Evolutionary conservation across 2,113 vertebrate genomes (phyloP), one percentile per base, ranked within the genome.

Genomic region (Hypomesus transpacificus): DNA sequence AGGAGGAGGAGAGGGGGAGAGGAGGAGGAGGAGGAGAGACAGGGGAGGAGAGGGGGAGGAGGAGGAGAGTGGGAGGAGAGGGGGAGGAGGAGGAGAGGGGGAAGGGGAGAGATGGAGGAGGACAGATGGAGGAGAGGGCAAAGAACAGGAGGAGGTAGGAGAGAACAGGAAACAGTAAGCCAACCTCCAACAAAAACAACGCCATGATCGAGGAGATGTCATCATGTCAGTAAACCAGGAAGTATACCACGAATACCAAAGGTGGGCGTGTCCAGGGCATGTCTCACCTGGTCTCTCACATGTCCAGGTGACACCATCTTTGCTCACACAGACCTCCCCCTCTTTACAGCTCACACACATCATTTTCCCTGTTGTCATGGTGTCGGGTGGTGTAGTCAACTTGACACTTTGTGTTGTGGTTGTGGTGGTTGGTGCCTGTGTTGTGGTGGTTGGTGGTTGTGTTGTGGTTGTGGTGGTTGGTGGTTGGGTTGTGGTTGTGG

Each of bases 291-390:
- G 18, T 28, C 26, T 34, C 62, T 76, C 65, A 63, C 77, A 75
- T 20, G 16, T 52, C 73, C 73, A 79, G 68, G 51, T 68, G 58
- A 75, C 34, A 52, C 69, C 71, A 73, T 79, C 59, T 7, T 34
- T 24, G 18, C 64, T 79, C 58, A 79, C 39, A 50, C 77, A 79
- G 73, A 52, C 57, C 7, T 70, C 60, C 3, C 73, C 69, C 0
- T 6, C 24, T n/a, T 16, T 46, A 46, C 77, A 79, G 39, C 69
- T 75, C 1, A 39, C 46, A 54, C 77, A 79, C 63, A 79, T 60
- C 4, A 14, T 24, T 60, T 22, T 11, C 14, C n/a, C 65, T 39
- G 22, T 79, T 71, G 51, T 57, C 65, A 75, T 79, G 51, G 54
- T 52, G 21, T 59, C 62, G 0, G 20, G 50, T 20, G 34, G n/a